A percentile compares a stretch with the other conserved stretches of the same genome.
Evolutionary conservation across 1,140 invertebrate genomes (phyloP).

Genomic region (Sinonovacula constricta): DNA sequence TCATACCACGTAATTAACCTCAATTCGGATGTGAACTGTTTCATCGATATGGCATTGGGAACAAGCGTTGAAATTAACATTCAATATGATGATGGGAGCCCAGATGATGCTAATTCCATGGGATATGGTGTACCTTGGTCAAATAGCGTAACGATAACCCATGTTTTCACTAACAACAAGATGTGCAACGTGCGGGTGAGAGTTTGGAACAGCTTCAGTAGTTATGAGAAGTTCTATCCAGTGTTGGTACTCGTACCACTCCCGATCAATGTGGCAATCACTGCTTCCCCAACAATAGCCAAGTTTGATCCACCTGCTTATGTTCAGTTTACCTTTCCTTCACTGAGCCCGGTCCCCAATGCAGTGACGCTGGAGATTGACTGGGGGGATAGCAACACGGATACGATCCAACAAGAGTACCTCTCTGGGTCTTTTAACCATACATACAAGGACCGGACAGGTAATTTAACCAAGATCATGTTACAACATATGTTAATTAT

Average conservation of each 20-base stretch:
- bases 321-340: not conserved
- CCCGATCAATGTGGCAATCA: not conserved
- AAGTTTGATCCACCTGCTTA: conserved; percentile 20
- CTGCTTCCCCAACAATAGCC: not conserved
- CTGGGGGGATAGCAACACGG: conserved; percentile 24
- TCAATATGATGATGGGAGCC: not conserved
- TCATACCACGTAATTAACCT: not conserved
- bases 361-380: not conserved
- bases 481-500: too few species aligned
- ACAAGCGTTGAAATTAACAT: conserved; percentile 12
- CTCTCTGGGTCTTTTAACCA: not conserved
- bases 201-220: conserved; percentile 14
- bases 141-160: not conserved
- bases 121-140: not conserved
- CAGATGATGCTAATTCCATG: too few species aligned
- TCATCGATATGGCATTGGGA: conserved; percentile 10
- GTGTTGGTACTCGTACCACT: conserved; percentile 23
- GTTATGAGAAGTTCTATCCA: not conserved
- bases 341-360: not conserved
- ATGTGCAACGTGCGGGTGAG: not conserved
- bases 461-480: too few species aligned
- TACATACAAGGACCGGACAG: conserved; percentile 12
- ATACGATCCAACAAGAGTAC: not conserved
- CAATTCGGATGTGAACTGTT: not conserved
- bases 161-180: not conserved